Conservation (phyloP, 2,888 invertebrate species). For the Melinaea menophilus region DNA sequence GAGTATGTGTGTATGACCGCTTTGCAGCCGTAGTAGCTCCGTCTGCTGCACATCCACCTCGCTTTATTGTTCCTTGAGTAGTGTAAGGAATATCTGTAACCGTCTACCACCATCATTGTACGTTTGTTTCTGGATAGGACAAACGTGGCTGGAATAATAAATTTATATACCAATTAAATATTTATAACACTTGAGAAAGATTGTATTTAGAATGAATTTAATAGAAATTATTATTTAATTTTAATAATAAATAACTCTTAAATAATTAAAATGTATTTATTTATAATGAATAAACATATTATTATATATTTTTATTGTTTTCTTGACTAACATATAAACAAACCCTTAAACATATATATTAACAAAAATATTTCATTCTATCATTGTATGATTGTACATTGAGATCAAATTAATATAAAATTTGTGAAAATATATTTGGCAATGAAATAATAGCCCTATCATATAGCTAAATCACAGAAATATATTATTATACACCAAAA, state of each 20-base stretch:
- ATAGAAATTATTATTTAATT: too few species aligned
- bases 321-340: too few species aligned
- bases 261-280: background rate
- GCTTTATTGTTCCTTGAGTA: slow-evolving; percentile 49
- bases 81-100: slow-evolving; percentile 54
- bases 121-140: slow-evolving; percentile 46
- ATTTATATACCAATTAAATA: slow-evolving; percentile 9
- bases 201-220: too few species aligned
- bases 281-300: background rate
- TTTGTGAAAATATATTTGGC: too few species aligned
- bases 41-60: slow-evolving; percentile 56
- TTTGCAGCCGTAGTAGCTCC: slow-evolving; percentile 58
- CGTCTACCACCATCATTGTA: slow-evolving; percentile 48
- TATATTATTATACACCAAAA: slow-evolving; percentile 17
- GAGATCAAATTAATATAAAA: too few species aligned
- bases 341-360: too few species aligned
- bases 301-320: too few species aligned
- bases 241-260: background rate
- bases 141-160: slow-evolving; percentile 41
- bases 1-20: slow-evolving; percentile 49
- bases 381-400: too few species aligned
- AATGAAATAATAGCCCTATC: too few species aligned
- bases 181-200: too few species aligned
- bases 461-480: slow-evolving; percentile 1
- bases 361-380: too few species aligned